Percentiles rank a stretch among this genome's conserved stretches.
These are phyloP conservation scores for Aporophyla lueneburgensis DNA, from an alignment of 2,888 invertebrate species.

Conservation along the genomic window DNA sequence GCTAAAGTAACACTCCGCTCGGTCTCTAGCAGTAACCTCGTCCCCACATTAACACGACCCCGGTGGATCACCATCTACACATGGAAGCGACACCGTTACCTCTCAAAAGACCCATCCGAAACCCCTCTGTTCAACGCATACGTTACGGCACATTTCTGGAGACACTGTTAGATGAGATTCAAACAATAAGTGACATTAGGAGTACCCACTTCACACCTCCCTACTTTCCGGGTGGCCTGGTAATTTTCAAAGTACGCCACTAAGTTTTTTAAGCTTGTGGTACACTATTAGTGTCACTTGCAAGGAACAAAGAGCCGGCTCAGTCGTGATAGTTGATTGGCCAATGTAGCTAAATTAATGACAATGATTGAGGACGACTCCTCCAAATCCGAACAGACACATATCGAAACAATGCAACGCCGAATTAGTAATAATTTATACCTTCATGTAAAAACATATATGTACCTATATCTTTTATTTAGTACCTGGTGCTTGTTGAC, in stretches of 20 bases:
- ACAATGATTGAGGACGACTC: neutral
- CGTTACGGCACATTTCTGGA: no score
- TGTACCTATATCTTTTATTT: no score
- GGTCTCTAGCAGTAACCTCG: no score
- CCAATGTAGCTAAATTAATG: neutral
- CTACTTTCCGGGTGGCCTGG: neutral
- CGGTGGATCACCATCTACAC: no score
- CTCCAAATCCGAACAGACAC: neutral
- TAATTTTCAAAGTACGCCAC: neutral
- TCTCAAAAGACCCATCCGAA: no score
- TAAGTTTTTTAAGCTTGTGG: neutral
- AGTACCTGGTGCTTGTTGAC: no score
- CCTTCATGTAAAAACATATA: neutral
- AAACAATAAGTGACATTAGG: neutral
- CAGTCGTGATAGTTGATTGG: slow-evolving; percentile 1
- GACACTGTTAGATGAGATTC: no score
- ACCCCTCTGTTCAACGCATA: no score
- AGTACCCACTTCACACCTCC: neutral
- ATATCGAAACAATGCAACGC: neutral
- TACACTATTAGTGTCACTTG: neutral
- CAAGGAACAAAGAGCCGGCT: neutral
- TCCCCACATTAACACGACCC: no score
- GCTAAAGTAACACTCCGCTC: no score
- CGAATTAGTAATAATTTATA: neutral
- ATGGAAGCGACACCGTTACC: no score